These are phyloP conservation scores for Paraplagusia blochii DNA, from an alignment of 2,113 vertebrate genomes.

Conservation along the genomic window DNA sequence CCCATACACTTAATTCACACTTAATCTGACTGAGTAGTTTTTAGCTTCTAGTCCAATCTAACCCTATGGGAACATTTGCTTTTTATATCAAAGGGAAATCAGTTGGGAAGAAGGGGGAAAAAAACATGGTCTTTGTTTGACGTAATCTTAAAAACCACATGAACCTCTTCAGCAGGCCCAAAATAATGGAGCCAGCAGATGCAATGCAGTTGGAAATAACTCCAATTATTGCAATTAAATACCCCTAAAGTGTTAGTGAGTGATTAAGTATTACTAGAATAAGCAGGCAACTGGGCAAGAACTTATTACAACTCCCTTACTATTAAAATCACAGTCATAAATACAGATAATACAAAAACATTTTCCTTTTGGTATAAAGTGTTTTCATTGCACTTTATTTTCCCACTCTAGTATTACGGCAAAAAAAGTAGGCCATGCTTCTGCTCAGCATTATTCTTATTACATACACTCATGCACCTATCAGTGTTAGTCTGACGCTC, in stretches of 20 bases:
- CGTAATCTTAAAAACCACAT: slow-evolving; percentile 33
- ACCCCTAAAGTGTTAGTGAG: slow-evolving; percentile 6
- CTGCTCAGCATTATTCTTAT: slow-evolving; percentile 6
- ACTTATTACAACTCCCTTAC: slow-evolving; percentile 21
- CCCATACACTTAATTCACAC: slow-evolving; percentile 46
- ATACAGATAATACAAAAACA: slow-evolving; percentile 3
- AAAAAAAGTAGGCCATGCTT: slow-evolving; percentile 62
- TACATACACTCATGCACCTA: slow-evolving; percentile 25
- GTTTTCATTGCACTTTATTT: slow-evolving; percentile 54
- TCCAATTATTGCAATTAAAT: slow-evolving; percentile 33
- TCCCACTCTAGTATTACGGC: slow-evolving; percentile 45
- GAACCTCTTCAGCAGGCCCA: slow-evolving; percentile 31
- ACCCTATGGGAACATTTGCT: slow-evolving; percentile 19
- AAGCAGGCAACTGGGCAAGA: slow-evolving; percentile 20
- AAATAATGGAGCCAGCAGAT: slow-evolving; percentile 44
- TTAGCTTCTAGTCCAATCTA: slow-evolving; percentile 3
- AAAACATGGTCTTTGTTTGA: slow-evolving; percentile 26
- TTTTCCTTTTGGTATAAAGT: slow-evolving; percentile 12
- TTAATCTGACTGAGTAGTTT: slow-evolving; percentile 17
- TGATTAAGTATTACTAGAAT: slow-evolving; percentile 18
- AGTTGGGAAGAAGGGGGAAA: too few species aligned
- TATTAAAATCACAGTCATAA: slow-evolving; percentile 37
- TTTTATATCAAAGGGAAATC: slow-evolving; percentile 23
- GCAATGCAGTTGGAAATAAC: slow-evolving; percentile 37
- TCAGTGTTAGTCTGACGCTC: slow-evolving; percentile 53